phyloP scores from a whole-genome alignment of 1,140 invertebrate species.

The Drosophila pruinosa region DNA sequence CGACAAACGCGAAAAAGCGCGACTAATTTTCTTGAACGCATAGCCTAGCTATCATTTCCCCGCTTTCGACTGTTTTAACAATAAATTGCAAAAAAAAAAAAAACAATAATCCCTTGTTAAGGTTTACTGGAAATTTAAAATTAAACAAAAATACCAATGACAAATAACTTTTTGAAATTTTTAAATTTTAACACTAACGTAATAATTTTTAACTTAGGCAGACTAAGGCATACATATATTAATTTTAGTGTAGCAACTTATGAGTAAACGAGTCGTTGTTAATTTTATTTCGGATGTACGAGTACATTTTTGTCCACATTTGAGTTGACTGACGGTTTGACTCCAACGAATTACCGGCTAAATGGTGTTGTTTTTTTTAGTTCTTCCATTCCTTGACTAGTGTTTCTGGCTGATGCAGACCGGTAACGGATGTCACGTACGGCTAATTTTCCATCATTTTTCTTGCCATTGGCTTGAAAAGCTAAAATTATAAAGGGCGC shows the following conservation, averaged over 20 bases:
- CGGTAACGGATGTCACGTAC: slow-evolving; percentile 69
- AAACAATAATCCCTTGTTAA: not conserved
- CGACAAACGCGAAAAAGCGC: slow-evolving; percentile 62
- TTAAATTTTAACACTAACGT: no score
- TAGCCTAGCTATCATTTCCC: not conserved
- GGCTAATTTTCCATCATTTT: slow-evolving; percentile 75
- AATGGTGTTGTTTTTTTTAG: not conserved
- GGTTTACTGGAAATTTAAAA: not conserved
- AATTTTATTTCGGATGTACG: no score
- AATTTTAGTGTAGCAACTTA: no score
- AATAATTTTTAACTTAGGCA: no score
- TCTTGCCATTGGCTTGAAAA: slow-evolving; percentile 26
- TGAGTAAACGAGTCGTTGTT: no score
- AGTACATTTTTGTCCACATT: no score
- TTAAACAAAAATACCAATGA: not conserved
- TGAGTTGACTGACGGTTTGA: no score
- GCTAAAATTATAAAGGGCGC: slow-evolving; percentile 71
- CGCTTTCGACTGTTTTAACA: not conserved
- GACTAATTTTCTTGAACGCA: slow-evolving; percentile 72
- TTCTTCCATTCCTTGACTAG: not conserved
- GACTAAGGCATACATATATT: no score
- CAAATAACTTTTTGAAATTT: not conserved
- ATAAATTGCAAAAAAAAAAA: slow-evolving; percentile 13
- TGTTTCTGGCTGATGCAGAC: not conserved
- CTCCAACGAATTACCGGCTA: no score